phyloP scores from a whole-genome alignment of 2,113 vertebrate genomes.

The Charina bottae region DNA sequence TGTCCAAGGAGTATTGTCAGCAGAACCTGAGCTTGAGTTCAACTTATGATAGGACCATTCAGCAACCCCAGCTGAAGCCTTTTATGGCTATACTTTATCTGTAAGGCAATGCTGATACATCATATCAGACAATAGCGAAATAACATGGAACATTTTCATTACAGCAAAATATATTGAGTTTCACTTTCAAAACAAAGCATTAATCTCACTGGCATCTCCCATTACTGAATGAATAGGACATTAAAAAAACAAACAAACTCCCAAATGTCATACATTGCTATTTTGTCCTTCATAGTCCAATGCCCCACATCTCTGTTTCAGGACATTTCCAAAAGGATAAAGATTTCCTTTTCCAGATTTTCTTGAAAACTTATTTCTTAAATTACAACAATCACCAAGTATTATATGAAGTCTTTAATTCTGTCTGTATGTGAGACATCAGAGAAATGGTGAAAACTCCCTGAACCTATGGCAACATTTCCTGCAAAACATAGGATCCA shows the following conservation, averaged over 20 bases:
- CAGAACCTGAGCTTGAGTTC: slow-evolving; percentile 30
- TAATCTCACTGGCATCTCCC: slow-evolving; percentile 61
- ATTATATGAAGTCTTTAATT: slow-evolving; percentile 10
- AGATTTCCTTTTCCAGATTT: slow-evolving; percentile 31
- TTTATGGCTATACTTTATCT: slow-evolving; percentile 52
- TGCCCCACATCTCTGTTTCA: slow-evolving; percentile 37
- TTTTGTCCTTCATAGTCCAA: slow-evolving; percentile 51
- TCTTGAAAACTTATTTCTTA: slow-evolving; percentile 13
- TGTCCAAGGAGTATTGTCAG: slow-evolving; percentile 27
- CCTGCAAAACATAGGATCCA: slow-evolving; percentile 33
- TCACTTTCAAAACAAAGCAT: slow-evolving; percentile 67
- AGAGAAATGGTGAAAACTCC: background rate
- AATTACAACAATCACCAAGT: background rate
- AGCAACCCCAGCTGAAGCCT: slow-evolving; percentile 45
- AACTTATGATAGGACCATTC: slow-evolving; percentile 30
- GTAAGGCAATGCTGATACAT: slow-evolving; percentile 58
- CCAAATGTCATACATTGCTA: slow-evolving; percentile 33
- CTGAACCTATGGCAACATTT: slow-evolving; percentile 33
- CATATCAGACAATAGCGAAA: slow-evolving; percentile 55
- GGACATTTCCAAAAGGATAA: slow-evolving; percentile 32
- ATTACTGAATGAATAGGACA: slow-evolving; percentile 54
- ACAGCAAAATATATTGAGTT: slow-evolving; percentile 68
- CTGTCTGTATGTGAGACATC: background rate
- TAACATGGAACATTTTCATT: slow-evolving; percentile 58
- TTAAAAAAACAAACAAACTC: slow-evolving; percentile 54